Evolutionary conservation across 2,797 vertebrate species (phyloP), one percentile per base, ranked within the genome.

Genomic region (Molossus molossus): DNA sequence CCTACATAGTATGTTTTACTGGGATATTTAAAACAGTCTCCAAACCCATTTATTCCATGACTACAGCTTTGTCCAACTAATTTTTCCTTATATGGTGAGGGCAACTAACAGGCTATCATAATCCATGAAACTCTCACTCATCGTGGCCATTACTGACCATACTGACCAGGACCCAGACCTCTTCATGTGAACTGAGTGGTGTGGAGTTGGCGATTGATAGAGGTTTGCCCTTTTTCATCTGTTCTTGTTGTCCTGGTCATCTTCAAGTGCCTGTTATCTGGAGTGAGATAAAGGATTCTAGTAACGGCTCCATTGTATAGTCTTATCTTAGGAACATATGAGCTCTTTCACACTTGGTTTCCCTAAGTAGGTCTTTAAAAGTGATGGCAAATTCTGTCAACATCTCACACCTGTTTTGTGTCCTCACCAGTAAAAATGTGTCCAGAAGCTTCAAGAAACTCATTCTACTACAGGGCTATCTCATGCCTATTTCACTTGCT

Each of bases 361-460:
- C 21, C 67, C 69, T 97, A 97, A 98, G 90, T 96, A 90, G 85
- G 72, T 55, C 86, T 98, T 96, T 96, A 95, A 97, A 96, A 92
- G 69, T 40, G 87, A 87, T 95, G 97, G 92, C 82, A 94, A 97
- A 90, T 96, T 94, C 97, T 98, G 97, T 98, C 97, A 98, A 96
- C 96, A 48, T 96, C 69, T 94, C 92, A 89, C n/a, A 76, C 97
- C 94, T 97, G 97, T 33, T 98, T 96, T 95, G 57, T 40, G 4
- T 98, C 37, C 75, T 81, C 60, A 90, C 15, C 50, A 93, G 40
- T 58, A 75, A 73, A 92, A 82, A 58, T 37, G 57, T 75, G 40
- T 58, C 12, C 40, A 33, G n/a, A 6, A 37, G 23, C 37, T 88
- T 92, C 37, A 45, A 86, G n/a, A 82, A 84, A 21, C 20, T 77